phyloP scores from a whole-genome alignment of 2,797 vertebrate genomes.

The Onychomys arenicola region DNA sequence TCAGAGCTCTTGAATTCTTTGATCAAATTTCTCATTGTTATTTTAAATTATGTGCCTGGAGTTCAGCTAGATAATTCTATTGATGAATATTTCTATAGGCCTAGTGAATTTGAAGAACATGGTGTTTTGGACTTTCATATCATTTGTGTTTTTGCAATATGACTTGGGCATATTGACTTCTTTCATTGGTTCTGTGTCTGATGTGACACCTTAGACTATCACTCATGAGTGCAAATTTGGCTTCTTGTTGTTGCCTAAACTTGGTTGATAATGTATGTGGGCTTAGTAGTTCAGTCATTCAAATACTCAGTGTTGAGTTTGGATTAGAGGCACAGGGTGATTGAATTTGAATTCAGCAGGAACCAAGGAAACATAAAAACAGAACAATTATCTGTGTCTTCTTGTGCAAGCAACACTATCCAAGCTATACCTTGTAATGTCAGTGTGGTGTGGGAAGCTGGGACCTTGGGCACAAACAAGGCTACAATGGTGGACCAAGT shows the following conservation, averaged over 20 bases:
- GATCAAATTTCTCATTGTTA: not conserved
- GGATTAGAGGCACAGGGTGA: not conserved
- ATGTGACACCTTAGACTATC: not conserved
- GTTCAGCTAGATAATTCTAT: not conserved
- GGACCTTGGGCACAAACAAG: not conserved
- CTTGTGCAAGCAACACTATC: not conserved
- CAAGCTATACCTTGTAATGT: not conserved
- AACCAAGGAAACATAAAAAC: not conserved
- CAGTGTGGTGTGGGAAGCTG: not conserved
- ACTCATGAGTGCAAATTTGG: not conserved
- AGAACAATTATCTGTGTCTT: not conserved
- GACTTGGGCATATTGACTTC: not conserved
- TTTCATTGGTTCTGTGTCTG: not conserved
- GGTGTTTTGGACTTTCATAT: not conserved
- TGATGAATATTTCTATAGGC: not conserved
- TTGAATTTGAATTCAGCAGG: not conserved
- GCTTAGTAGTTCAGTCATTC: too few relatives aligned
- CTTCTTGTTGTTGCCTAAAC: not conserved
- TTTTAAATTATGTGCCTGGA: not conserved
- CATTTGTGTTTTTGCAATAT: not conserved
- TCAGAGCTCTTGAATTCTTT: not conserved
- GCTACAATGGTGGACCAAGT: not conserved
- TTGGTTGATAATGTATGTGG: not conserved
- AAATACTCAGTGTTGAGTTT: not conserved
- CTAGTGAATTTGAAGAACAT: not conserved